Evolutionary conservation across 2,113 vertebrate species (phyloP), one percentile per base, ranked within the genome.

Genomic region (Octodon degus): DNA sequence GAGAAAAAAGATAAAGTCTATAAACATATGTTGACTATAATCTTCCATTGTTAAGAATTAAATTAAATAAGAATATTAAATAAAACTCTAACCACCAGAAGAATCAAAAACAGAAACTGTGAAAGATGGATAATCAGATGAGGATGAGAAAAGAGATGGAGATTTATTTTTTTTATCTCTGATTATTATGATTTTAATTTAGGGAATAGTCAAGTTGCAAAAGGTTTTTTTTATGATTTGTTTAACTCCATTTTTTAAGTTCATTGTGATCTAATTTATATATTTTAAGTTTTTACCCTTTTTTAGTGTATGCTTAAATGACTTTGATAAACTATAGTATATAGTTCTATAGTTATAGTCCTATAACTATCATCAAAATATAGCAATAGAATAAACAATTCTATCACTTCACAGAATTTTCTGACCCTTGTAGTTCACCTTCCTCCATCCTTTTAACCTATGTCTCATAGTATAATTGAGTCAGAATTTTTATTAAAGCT

Each of bases 41-140:
- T 84, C 43, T 70, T 91, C 5, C 37, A 60, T 53, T 43, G 8
- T 65, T 2, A 53, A 83, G 11, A 76, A 37, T 76, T 93, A 5
- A 81, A 76, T 81, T 77, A n/a, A n/a, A n/a, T n/a, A n/a, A n/a
- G n/a, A n/a, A 83, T 77, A 37, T 86, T 76, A 94, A 96, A 30
- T 95, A 84, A 94, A 92, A 88, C 4, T 84, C 53, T 79, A 72
- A 74, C 20, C 50, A 83, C 4, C 14, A 32, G 76, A 90, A 82
- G 30, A 92, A 86, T 14, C 63, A 60, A 60, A 92, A 77, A 86
- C 88, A 85, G 60, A 87, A 90, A 65, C 12, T 94, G n/a, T 47
- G 65, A 89, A 89, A 5, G 32, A 43, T 70, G 67, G 24, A 82
- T 83, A 86, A 30, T 83, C 11, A 82, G 17, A 50, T 19, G 65